These are phyloP conservation scores for Morpho achilles DNA, from an alignment of 2,888 invertebrate genomes.

Conservation along the genomic window DNA sequence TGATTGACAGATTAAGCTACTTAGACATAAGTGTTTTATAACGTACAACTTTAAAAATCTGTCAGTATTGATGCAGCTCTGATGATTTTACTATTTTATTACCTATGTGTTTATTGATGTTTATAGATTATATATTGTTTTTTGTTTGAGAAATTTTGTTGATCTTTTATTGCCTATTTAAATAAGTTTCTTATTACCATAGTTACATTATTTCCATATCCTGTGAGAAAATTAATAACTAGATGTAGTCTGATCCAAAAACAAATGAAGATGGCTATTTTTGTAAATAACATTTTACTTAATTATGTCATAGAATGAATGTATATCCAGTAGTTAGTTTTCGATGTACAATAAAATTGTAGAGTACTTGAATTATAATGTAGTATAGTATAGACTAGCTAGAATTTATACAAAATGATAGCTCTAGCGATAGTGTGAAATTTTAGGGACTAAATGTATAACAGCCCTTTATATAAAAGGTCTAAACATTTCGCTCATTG, in stretches of 20 bases:
- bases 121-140: conserved; percentile 14
- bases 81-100: conserved; percentile 7
- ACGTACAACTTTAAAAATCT: neutral
- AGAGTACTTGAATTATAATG: conserved; percentile 58
- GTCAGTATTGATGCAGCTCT: neutral
- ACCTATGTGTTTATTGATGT: conserved; percentile 5
- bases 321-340: conserved; percentile 71
- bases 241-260: conserved; percentile 54
- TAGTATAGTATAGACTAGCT: conserved; percentile 58
- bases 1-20: neutral
- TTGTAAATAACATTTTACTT: conserved; percentile 76
- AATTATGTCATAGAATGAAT: conserved; percentile 72
- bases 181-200: conserved; percentile 37
- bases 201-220: conserved; percentile 33
- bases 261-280: conserved; percentile 69
- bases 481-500: neutral
- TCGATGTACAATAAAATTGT: conserved; percentile 77
- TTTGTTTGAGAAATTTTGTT: conserved; percentile 15
- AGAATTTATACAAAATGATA: conserved; percentile 76
- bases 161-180: conserved; percentile 27
- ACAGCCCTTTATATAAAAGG: conserved; percentile 52
- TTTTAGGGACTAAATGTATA: conserved; percentile 65
- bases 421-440: conserved; percentile 62
- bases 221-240: conserved; percentile 45
- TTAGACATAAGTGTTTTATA: no score